phyloP scores from a whole-genome alignment of 1,140 invertebrate genomes.

The Drosophila leontia region DNA sequence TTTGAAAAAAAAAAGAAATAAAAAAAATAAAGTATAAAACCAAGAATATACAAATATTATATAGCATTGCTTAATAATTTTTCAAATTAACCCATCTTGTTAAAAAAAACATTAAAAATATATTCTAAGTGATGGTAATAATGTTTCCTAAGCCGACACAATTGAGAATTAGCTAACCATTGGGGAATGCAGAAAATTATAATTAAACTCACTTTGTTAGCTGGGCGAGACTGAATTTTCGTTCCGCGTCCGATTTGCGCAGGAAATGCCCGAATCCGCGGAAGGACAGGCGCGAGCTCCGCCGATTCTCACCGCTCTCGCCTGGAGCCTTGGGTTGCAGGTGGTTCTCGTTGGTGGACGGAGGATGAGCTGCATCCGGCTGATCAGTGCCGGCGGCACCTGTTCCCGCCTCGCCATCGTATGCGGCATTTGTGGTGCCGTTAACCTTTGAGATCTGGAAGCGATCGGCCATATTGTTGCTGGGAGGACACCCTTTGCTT shows the following conservation, averaged over 20 bases:
- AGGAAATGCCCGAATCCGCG: slow-evolving; percentile 77
- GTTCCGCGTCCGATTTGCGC: slow-evolving; percentile 72
- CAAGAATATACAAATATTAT: neutral
- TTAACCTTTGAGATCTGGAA: slow-evolving; percentile 79
- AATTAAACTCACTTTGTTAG: slow-evolving; percentile 73
- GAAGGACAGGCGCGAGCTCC: slow-evolving; percentile 70
- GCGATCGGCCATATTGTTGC: slow-evolving; percentile 63
- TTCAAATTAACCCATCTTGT: neutral
- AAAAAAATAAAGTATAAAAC: too few species aligned
- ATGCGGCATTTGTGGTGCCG: slow-evolving; percentile 66
- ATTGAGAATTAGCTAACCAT: neutral
- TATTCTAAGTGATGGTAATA: neutral
- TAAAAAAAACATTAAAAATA: neutral
- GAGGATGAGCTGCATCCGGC: slow-evolving; percentile 30
- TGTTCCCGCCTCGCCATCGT: slow-evolving; percentile 47
- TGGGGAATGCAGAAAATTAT: slow-evolving; percentile 27
- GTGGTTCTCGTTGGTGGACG: slow-evolving; percentile 54
- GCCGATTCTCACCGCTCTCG: slow-evolving; percentile 53
- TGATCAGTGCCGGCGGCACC: slow-evolving; percentile 20
- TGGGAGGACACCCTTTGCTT: slow-evolving; percentile 16
- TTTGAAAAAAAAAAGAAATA: too few species aligned
- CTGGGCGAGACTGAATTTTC: slow-evolving; percentile 82
- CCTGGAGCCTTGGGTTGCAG: slow-evolving; percentile 61
- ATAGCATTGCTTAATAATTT: neutral
- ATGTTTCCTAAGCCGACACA: neutral